Evolutionary conservation across 2,113 vertebrate species (phyloP).

Genomic region (Pterocles burchelli): DNA sequence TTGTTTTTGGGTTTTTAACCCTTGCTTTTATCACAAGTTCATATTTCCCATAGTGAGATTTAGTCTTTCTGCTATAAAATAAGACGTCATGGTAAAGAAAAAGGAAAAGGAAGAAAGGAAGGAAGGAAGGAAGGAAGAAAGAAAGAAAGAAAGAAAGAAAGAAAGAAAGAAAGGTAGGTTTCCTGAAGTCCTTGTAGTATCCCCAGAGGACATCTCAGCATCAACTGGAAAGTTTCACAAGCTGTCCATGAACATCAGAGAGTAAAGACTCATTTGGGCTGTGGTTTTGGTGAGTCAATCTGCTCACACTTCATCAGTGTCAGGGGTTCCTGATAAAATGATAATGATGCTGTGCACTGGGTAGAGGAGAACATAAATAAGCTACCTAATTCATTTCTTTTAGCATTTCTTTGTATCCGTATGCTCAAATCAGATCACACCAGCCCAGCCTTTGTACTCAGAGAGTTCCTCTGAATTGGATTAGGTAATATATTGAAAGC

Average conservation of each 20-base stretch:
- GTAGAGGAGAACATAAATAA: slow-evolving; percentile 48
- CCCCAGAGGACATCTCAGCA: slow-evolving; percentile 14
- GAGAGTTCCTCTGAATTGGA: not conserved
- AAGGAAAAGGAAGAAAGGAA: not conserved
- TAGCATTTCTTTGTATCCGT: slow-evolving; percentile 30
- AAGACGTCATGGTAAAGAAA: not conserved
- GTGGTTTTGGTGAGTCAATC: slow-evolving; percentile 15
- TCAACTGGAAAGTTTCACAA: slow-evolving; percentile 59
- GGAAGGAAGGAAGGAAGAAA: not conserved
- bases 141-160: not conserved
- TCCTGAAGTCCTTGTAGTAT: not conserved
- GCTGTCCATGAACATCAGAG: not conserved
- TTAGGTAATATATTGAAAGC: slow-evolving; percentile 25
- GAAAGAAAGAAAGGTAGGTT: not conserved
- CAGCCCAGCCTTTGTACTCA: slow-evolving; percentile 2
- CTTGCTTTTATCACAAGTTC: not conserved
- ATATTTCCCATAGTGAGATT: not conserved
- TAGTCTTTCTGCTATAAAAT: not conserved
- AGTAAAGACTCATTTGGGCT: not conserved
- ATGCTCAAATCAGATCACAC: slow-evolving; percentile 6
- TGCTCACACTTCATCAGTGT: slow-evolving; percentile 50
- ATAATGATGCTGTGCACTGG: slow-evolving; percentile 1
- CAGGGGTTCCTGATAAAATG: slow-evolving; percentile 56
- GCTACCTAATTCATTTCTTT: slow-evolving; percentile 57
- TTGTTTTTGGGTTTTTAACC: not conserved